Percentiles rank a stretch among this genome's conserved stretches.
These are phyloP conservation scores for Ennomos erosarius DNA, from an alignment of 2,888 invertebrate species.

Conservation along the genomic window DNA sequence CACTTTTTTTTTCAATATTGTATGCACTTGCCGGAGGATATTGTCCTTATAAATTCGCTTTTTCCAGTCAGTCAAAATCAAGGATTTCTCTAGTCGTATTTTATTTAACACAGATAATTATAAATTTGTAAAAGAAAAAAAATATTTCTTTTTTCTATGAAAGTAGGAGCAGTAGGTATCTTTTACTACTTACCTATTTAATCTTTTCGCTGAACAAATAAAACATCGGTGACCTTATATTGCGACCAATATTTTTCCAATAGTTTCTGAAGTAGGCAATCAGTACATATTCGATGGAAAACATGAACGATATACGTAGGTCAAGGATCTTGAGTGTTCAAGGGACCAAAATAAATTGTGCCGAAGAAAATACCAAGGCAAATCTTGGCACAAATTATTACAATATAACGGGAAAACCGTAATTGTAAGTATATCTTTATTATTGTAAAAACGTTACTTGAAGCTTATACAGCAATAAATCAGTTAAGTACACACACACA, in stretches of 20 bases:
- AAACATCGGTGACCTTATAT: background rate
- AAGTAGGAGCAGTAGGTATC: too few relatives aligned
- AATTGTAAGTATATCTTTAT: too few relatives aligned
- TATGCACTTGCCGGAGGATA: too few relatives aligned
- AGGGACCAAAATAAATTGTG: slow-evolving; percentile 38
- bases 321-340: slow-evolving; percentile 44
- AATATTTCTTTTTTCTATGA: too few relatives aligned
- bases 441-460: too few relatives aligned
- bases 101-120: background rate
- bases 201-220: too few relatives aligned
- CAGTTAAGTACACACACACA: too few relatives aligned
- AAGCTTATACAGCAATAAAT: too few relatives aligned
- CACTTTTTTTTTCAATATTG: too few relatives aligned
- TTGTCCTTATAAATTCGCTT: too few relatives aligned
- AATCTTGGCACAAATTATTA: background rate
- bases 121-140: background rate
- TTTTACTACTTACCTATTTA: too few relatives aligned
- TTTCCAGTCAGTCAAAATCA: background rate
- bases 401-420: background rate
- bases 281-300: slow-evolving; percentile 41
- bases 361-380: background rate
- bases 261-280: slow-evolving; percentile 17
- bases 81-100: slow-evolving; percentile 1
- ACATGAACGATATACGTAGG: slow-evolving; percentile 42
- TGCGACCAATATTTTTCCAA: slow-evolving; percentile 12